Base-by-base conservation (phyloP, 2,888 invertebrate species). In the Shargacucullia verbasci region DNA sequence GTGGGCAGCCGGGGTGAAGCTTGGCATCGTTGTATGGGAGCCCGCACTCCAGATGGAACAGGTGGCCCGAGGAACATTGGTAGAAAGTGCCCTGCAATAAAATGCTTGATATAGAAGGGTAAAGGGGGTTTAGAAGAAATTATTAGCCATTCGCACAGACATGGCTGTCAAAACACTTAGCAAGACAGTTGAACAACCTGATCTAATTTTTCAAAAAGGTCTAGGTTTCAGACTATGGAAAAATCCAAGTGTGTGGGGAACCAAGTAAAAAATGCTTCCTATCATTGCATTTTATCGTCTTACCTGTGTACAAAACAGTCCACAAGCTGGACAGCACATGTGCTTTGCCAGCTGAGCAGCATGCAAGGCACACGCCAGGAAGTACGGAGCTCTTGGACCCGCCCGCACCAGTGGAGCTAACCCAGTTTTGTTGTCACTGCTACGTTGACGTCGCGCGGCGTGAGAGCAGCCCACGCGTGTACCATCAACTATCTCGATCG, bases 291-390 rank as follows among this genome's bases (percentile, higher is more conserved):
- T 29, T 29, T 29, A 9, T 9, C 29, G 29, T 31, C 15, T 34
- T 78, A 97, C 97, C 95, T 98, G 98, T 6, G 98, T 97, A 84
- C 98, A 98, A 87, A 98, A 99, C 48, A 98, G 91, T 6, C 98
- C 91, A 89, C 99, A 99, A 0, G 96, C 96, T 0, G 98, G 97
- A 83, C 98, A 99, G 86, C 98, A 98, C 87, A 98, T 97, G 88
- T 99, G 99, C 34, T 95, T 90, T 11, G 95, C 90, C 59, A 98
- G 90, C 59, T 98, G 95, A 75, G 96, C 95, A 59, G 95, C 95
- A 87, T 99, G 99, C 76, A 96, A 95, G 45, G 95, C 95, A 85
- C 99, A 99, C 20, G 97, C 94, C 13, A 97, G 95, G 84, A 97
- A 95, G 87, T 96, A 98, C 9, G 98, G 97, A 47, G 98, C 96